Conservation (phyloP, 2,113 vertebrate genomes). For the Varanus komodoensis region DNA sequence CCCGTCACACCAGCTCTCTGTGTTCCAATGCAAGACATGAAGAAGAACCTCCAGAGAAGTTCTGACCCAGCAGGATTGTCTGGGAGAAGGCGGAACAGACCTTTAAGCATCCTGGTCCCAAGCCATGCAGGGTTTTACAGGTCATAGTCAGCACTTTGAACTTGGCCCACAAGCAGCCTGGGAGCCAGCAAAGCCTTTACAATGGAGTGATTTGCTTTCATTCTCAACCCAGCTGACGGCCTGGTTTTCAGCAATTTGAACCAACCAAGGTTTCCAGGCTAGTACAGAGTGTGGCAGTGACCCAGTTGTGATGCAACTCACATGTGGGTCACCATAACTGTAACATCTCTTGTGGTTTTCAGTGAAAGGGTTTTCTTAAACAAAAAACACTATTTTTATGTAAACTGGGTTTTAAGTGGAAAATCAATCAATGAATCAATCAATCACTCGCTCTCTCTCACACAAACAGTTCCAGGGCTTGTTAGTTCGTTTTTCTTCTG, state of each 20-base stretch:
- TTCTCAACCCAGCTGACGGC: background rate
- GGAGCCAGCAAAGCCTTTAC: no score
- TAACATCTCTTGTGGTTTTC: background rate
- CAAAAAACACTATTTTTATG: background rate
- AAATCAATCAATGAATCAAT: background rate
- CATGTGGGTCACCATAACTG: background rate
- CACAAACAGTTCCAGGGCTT: no score
- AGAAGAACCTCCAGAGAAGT: background rate
- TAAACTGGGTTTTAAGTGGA: background rate
- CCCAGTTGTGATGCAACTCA: background rate
- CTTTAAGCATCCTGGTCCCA: background rate
- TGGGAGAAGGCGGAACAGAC: background rate
- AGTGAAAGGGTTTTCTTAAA: background rate
- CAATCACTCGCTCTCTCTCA: no score
- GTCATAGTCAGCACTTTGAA: background rate
- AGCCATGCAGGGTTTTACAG: background rate
- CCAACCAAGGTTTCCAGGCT: background rate
- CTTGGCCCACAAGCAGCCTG: no score
- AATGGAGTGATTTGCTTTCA: background rate
- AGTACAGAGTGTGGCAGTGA: background rate
- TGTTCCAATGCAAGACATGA: no score
- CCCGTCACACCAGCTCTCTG: no score
- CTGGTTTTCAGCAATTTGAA: background rate
- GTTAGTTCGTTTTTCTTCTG: background rate
- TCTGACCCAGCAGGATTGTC: background rate